Base-by-base conservation (phyloP, 2,888 invertebrate genomes). In the Zaprionus bogoriensis region DNA sequence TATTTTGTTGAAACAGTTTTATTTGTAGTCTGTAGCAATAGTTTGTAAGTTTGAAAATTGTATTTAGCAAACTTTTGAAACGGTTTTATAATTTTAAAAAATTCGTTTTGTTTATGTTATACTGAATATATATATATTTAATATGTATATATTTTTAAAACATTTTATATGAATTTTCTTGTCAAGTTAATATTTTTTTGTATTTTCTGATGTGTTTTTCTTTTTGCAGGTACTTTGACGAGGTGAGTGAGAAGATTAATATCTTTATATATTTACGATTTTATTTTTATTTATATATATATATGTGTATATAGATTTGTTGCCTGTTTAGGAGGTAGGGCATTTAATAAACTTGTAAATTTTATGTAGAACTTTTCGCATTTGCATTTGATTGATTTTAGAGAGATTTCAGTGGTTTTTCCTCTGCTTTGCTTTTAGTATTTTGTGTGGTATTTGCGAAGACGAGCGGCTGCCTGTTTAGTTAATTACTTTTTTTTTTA, bases 171-270 rank as follows among this genome's bases (percentile, higher is more conserved):
- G 5, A 22, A 53, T 44, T 38, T 14, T 14, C 27, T 55, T 22
- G 32, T 41, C 28, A 39, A 41, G 22, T 17, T 36, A 58, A n/a
- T 10, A 39, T 25, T 48, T 27, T 23, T 20, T 25, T 27, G 58
- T n/a, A 17, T 25, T 52, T 38, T 59, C 46, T 55, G 20, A 32
- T 58, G 27, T 42, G 22, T 51, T 59, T 53, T 32, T 50, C 12
- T 32, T 25, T 39, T 50, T 74, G 74, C 86, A 87, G 88, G 85
- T 89, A 87, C 84, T 78, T 79, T 78, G 76, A 74, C 77, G 81
- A 82, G 87, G 75, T 77, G 75, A 86, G 66, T 73, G 59, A 64
- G 63, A 72, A 68, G 51, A 61, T 59, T n/a, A n/a, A 67, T 62
- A 47, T 47, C 17, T 36, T 17, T 41, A 47, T 57, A 47, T 27